Base-by-base conservation (phyloP, 2,888 invertebrate species). In the Leptogaster cylindrica region DNA sequence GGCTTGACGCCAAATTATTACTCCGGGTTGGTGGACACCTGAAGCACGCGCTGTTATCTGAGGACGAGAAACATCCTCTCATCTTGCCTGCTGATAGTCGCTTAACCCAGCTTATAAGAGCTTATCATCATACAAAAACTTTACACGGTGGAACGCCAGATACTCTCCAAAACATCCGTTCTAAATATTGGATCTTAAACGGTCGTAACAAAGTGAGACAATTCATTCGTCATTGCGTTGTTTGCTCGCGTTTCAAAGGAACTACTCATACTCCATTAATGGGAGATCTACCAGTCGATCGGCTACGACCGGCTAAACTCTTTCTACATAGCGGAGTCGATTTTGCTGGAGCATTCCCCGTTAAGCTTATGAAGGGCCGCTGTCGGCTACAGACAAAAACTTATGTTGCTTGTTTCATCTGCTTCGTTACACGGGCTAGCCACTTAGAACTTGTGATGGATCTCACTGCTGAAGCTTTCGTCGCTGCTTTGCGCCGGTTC, bases 101-200 rank as follows among this genome's bases (percentile, higher is more conserved):
- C 14, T 8, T 36, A 3, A 5, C 36, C 14, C 36, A 36, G 18
- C 14, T 31, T 31, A 31, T 7, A 31, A 31, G 6, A 8, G 44
- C 44, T 44, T 12, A 44, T 3, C 6, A 4, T 18, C 18, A 44
- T 2, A 18, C 1, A 5, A 14, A 7, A 14, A 44, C 18, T 5
- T 8, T 44, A 7, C 44, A 44, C 10, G 27, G 50, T 23, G 50
- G 50, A 27, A 10, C 50, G 12, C 50, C 25, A 23, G 5, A 12
- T 27, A 50, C 14, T 20, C 48, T 48, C 6, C 50, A 27, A 20
- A n/a, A 23, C n/a, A 50, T 50, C 14, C 50, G 50, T 6, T 27
- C 25, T 27, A 50, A 50, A 48, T 20, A 48, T 20, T 48, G 48
- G 2, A 7, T 50, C 7, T 12, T 27, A 5, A 27, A 23, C 28